Evolutionary conservation across 1,140 invertebrate genomes (phyloP), one percentile per base, ranked within the genome.

Genomic region (Metaphire vulgaris): DNA sequence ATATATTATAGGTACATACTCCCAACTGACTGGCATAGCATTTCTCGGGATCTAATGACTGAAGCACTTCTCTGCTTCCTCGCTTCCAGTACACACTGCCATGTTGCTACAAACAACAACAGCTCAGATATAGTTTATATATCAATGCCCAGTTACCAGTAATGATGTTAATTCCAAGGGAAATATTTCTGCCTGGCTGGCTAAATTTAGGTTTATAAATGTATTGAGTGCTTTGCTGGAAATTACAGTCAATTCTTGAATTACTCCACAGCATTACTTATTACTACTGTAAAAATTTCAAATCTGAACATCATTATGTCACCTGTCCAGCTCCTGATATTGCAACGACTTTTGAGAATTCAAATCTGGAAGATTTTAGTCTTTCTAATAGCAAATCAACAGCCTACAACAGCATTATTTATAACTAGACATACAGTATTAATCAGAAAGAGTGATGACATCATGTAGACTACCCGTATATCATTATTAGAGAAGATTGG

Each of bases 31-130:
- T 97, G 93, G 69, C 92, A 26, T 98, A 83, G 84, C 93, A 93
- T 82, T 91, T 90, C 14, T 89, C 88, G 0, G 92, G 87, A 79
- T 93, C 88, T 28, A 97, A 87, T 69, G 86, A 89, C 76, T 85
- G 81, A 0, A 98, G 86, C 0, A 89, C 88, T 26, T 88, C 80
- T 74, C 89, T 87, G 21, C 92, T 90, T 33, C 92, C 92, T 79
- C 89, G 91, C 69, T 90, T 89, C 96, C 96, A 98, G 87, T 93
- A 98, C 2, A 98, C 91, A 74, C 94, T 96, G 0, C 96, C 95
- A 87, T 98, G 96, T 93, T 98, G 96, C 92, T 97, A 82, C 1
- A 80, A 80, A 75, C 41, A 77, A 33, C 76, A 74, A 21, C 1
- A n/a, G 64, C 72, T 21, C 1, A 21, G 0, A 21, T 14, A 32